Percentiles rank a stretch among this genome's conserved stretches.
Conservation (phyloP, 2,888 invertebrate species). For the Philhelius pedissequus region DNA sequence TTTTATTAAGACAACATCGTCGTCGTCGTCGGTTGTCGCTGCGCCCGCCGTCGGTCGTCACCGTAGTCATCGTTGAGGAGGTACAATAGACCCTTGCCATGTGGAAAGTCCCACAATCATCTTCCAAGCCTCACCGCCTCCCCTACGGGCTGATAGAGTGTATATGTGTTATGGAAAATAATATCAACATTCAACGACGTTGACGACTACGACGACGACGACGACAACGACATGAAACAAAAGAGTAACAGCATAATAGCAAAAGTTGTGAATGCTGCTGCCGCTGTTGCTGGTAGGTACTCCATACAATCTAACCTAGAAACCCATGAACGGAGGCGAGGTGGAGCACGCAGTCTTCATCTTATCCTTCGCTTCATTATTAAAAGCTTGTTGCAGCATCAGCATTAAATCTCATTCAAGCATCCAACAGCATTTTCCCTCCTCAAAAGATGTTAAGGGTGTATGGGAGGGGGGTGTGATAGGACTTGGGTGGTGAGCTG, state of each 20-base stretch:
- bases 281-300: background rate
- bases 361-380: constrained; percentile 63
- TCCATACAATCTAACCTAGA: background rate
- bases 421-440: constrained; percentile 39
- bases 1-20: constrained; percentile 47
- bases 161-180: constrained; percentile 19
- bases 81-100: background rate
- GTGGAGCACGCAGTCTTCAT: constrained; percentile 39
- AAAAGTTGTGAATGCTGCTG: constrained; percentile 50
- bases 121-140: background rate
- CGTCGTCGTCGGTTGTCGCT: background rate
- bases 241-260: constrained; percentile 61
- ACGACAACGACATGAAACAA: constrained; percentile 52
- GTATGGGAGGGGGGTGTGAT: background rate
- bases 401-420: constrained; percentile 66
- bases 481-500: background rate
- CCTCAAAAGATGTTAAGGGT: background rate
- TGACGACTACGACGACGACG: constrained; percentile 2
- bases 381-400: constrained; percentile 69
- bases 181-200: constrained; percentile 52
- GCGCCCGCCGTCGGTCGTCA: background rate
- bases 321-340: background rate
- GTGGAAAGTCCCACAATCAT: constrained; percentile 34
- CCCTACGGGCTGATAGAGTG: background rate
- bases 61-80: background rate